A percentile compares a stretch with the other conserved stretches of the same genome.
Evolutionary conservation across 1,140 invertebrate genomes (phyloP).

Genomic region (Megalonaias nervosa): DNA sequence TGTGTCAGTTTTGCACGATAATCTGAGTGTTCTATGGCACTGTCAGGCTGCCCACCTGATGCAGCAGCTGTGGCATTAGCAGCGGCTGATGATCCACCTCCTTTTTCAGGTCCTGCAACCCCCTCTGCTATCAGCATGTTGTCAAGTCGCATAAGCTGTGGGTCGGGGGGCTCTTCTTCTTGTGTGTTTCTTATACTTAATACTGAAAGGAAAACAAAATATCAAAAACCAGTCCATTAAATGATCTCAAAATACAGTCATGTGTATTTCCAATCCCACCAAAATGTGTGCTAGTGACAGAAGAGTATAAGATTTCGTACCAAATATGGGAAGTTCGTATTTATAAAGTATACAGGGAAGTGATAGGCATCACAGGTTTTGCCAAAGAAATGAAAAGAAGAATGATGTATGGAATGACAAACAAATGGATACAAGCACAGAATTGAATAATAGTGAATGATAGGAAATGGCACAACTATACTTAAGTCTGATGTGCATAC

Average conservation of each 20-base stretch:
- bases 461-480: too few species aligned
- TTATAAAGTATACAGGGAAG: too few species aligned
- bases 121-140: slow-evolving; percentile 99
- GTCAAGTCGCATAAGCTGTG: slow-evolving; percentile 98
- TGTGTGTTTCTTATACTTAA: slow-evolving; percentile 96
- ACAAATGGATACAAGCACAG: background rate
- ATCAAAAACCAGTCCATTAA: background rate
- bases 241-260: background rate
- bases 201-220: slow-evolving; percentile 77
- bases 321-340: background rate
- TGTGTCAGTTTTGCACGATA: slow-evolving; percentile 99
- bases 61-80: slow-evolving; percentile 92
- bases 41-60: slow-evolving; percentile 83
- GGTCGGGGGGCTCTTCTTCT: slow-evolving; percentile 99
- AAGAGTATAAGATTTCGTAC: background rate
- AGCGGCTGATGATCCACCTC: slow-evolving; percentile 91
- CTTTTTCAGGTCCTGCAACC: slow-evolving; percentile 98
- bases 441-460: too few species aligned
- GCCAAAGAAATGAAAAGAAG: background rate
- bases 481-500: too few species aligned
- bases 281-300: slow-evolving; percentile 1
- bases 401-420: background rate
- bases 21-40: slow-evolving; percentile 96
- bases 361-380: too few species aligned
- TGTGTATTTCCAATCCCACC: background rate